These are phyloP conservation scores for Hemistola chrysoprasaria DNA, from an alignment of 2,888 invertebrate genomes.

Conservation along the genomic window DNA sequence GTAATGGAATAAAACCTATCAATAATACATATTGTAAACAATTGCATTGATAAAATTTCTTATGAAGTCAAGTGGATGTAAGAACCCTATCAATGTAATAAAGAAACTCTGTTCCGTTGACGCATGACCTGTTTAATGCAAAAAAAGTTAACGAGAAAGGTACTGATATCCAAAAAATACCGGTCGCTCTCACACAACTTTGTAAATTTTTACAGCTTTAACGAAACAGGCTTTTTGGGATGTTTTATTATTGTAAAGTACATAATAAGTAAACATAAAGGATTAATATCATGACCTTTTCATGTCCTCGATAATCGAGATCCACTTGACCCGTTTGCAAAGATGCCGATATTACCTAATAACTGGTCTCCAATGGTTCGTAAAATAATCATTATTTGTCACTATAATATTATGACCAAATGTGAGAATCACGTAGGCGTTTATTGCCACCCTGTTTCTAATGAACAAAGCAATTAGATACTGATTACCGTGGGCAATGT, in stretches of 20 bases:
- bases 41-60: slow-evolving; percentile 3
- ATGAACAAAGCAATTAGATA: too few species aligned
- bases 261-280: slow-evolving; percentile 1
- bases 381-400: slow-evolving; percentile 5
- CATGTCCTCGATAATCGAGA: slow-evolving; percentile 24
- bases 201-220: too few species aligned
- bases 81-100: slow-evolving; percentile 1
- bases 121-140: too few species aligned
- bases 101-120: neutral
- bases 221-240: too few species aligned
- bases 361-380: slow-evolving; percentile 22
- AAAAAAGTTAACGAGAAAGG: too few species aligned
- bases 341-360: slow-evolving; percentile 16
- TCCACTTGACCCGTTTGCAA: slow-evolving; percentile 29
- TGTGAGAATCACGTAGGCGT: slow-evolving; percentile 8
- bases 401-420: slow-evolving; percentile 16
- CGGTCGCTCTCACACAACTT: too few species aligned
- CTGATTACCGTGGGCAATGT: too few species aligned
- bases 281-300: slow-evolving; percentile 12
- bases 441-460: slow-evolving; percentile 1
- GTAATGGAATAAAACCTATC: slow-evolving; percentile 7
- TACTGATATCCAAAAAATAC: too few species aligned
- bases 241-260: too few species aligned
- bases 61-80: slow-evolving; percentile 1
- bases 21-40: neutral